Base-by-base conservation (phyloP, 1,140 invertebrate genomes). In the Hesperophylax magnus region DNA sequence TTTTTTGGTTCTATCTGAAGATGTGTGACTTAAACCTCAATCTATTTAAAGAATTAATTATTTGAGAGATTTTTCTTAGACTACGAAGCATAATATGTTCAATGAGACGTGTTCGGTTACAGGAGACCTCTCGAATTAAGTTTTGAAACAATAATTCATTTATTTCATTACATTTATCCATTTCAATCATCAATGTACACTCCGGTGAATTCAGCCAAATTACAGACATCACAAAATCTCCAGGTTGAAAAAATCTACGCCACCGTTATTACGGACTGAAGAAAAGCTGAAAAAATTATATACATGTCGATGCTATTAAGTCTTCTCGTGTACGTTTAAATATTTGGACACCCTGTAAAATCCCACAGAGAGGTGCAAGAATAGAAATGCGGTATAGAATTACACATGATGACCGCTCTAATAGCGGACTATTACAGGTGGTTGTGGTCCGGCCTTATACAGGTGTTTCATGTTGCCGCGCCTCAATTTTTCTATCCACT, bases 381-480 rank as follows among this genome's bases (percentile, higher is more conserved):
- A 75, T 75, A 75, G 71, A 75, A 75, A 75, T 56, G 71, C 54
- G 71, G 71, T 75, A 27, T 75, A 58, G 52, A 56, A 75, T 75
- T 75, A 75, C 71, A 58, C 17, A 31, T 75, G 71, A 75, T 75
- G 71, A 75, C 67, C 67, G 9, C 67, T 47, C 39, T 71, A 71
- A 71, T 71, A 71, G 67, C n/a, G 67, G 67, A 52, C 39, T 47
- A 71, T 71, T 71, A 71, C 67, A 71, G 67, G 67, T 71, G 67
- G 67, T 71, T 71, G 39, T 0, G 39, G 67, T 24, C 9, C 67
- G 11, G 39, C 34, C 67, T 71, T 71, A 22, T 65, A 31, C 67
- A 22, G 67, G 34, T 71, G 67, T 71, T 71, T 71, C 22, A 71
- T 71, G 67, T 71, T 71, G 67, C 67, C 67, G 67, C 67, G 18